A percentile compares a stretch with the other conserved stretches of the same genome.
phyloP scores from a whole-genome alignment of 2,113 vertebrate species.

The Scortum barcoo region DNA sequence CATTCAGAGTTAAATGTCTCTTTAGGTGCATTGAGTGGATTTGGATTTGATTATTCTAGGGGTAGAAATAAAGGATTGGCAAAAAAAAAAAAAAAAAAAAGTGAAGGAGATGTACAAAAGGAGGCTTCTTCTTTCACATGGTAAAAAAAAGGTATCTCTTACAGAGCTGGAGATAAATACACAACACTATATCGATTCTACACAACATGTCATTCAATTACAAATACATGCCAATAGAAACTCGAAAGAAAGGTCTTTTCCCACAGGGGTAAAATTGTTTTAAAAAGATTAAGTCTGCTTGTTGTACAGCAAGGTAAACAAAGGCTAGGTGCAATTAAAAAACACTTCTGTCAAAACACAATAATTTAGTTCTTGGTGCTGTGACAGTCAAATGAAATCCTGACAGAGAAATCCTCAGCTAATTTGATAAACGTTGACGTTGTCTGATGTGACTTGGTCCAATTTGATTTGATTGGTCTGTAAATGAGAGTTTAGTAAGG shows the following conservation, averaged over 20 bases:
- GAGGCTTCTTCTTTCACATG: conserved; percentile 9
- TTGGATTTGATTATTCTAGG: not conserved
- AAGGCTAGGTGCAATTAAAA: conserved; percentile 12
- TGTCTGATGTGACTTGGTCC: not conserved
- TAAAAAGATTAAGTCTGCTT: not conserved
- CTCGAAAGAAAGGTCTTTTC: not conserved
- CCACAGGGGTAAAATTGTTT: not conserved
- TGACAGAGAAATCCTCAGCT: not conserved
- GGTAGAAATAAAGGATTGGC: not conserved
- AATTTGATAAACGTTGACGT: not conserved
- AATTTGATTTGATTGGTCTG: conserved; percentile 16
- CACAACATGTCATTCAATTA: not conserved
- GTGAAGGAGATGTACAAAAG: not conserved
- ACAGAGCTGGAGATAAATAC: not conserved
- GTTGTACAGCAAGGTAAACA: not conserved
- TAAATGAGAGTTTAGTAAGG: conserved; percentile 5
- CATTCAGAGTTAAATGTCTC: conserved; percentile 33
- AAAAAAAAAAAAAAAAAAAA: conserved; percentile 6
- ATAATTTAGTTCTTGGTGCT: not conserved
- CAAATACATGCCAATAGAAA: not conserved
- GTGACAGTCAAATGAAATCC: not conserved
- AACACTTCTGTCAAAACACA: not conserved
- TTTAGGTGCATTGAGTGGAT: not conserved
- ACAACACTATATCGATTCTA: not conserved
- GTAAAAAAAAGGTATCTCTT: not conserved